Evolutionary conservation across 1,140 invertebrate genomes (phyloP), one percentile per base, ranked within the genome.

Genomic region (Dysdera silvatica): DNA sequence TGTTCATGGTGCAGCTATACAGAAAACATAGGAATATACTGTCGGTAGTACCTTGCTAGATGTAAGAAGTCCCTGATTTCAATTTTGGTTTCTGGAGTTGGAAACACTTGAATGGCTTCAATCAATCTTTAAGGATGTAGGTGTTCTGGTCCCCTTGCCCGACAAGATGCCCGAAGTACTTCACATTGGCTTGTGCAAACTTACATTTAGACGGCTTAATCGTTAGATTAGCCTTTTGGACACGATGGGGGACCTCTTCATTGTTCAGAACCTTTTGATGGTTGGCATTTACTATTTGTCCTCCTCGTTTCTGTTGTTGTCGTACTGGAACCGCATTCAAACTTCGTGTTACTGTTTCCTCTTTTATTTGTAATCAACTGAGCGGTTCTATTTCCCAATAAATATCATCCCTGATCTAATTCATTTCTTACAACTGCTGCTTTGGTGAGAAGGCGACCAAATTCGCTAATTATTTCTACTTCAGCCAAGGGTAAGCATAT

Each of bases 351-450:
- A n/a, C n/a, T n/a, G n/a, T 49, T 28, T 4, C 4, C 8, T 49
- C 29, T 28, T 23, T 12, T 10, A 4, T 49, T 18, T 28, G 5
- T 28, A 49, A 49, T 26, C 23, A 49, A 26, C 26, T 16, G 14
- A 24, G 47, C 47, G 16, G 23, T 49, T 49, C 29, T 49, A 26
- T 49, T 49, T 49, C 47, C 47, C 6, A 24, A 26, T 18, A 49
- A 26, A 28, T 49, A 49, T 49, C 47, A 26, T 16, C 47, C 47
- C 29, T 49, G 47, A n/a, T 49, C 47, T 28, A 49, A 49, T 10
- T 24, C 40, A 29, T 49, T 28, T 29, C 4, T 49, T 7, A 49
- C 1, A 28, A 2, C 47, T 14, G 47, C 4, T n/a, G 47, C 2
- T 49, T 49, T 45, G 7, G 43, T 45, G 8, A 45, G 14, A n/a